Base-by-base conservation (phyloP, 2,113 vertebrate species). In the Anarrhichthys ocellatus region DNA sequence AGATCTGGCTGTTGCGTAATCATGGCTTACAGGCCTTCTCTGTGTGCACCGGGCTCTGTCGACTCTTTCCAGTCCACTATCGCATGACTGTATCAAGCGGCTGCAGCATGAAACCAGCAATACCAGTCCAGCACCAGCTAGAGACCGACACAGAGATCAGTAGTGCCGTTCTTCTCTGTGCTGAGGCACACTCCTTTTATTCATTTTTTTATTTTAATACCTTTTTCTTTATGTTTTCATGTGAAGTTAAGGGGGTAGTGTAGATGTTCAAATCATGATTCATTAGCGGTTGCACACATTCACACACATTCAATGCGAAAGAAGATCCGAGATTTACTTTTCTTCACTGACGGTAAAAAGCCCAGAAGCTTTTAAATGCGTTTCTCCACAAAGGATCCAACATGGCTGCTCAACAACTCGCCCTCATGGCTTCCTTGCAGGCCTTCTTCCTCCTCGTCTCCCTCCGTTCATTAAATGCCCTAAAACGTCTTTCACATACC, bases 1-100 rank as follows among this genome's bases (percentile, higher is more conserved):
- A 80, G 79, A 92, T 90, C 82, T 85, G 32, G 52, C 46, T 61
- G 76, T 93, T 93, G 88, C 83, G 52, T 93, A 91, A 91, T 76
- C 69, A 0, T 73, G 65, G 76, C 86, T 90, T n/a, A 67, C 82
- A 84, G 89, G 80, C 83, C 80, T 88, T 90, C 89, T 83, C 89
- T 61, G 78, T 44, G 65, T 80, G 76, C 82, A 85, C 65, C 46
- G 40, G 78, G 81, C 78, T 82, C 62, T 1, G 59, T 59, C 6
- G 13, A 46, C 44, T 71, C 65, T 83, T 78, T 90, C 75, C 71
- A 70, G 73, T 80, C 75, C 76, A 42, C 65, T 56, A 56, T 91
- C 89, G 93, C 86, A 85, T 92, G 88, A 89, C 84, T 1, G 3
- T 56, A 77, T 82, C 69, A 86, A 66, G 29, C 61, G 42, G 71